These are phyloP conservation scores for Atta texana DNA, from an alignment of 1,140 invertebrate species.

Conservation along the genomic window DNA sequence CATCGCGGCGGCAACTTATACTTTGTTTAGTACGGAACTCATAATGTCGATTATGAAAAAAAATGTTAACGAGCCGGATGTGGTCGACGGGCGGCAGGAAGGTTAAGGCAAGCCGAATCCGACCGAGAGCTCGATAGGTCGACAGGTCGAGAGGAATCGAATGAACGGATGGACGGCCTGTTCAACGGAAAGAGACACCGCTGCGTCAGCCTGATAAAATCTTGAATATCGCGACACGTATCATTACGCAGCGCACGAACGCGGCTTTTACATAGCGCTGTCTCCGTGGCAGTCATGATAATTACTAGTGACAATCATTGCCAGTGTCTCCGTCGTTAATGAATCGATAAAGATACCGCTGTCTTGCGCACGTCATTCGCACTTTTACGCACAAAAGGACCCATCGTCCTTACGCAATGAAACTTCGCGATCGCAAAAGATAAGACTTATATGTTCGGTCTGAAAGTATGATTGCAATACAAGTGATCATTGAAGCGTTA, in stretches of 20 bases:
- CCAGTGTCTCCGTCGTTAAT: slow-evolving; percentile 62
- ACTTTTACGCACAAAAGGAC: slow-evolving; percentile 30
- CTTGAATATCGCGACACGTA: slow-evolving; percentile 59
- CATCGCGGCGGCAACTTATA: slow-evolving; percentile 43
- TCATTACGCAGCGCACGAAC: slow-evolving; percentile 58
- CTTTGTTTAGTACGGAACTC: slow-evolving; percentile 55
- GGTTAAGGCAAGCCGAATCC: slow-evolving; percentile 72
- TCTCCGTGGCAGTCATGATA: slow-evolving; percentile 66
- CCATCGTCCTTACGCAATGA: neutral
- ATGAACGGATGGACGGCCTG: slow-evolving; percentile 33
- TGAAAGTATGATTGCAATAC: neutral
- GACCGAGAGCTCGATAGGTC: slow-evolving; percentile 70
- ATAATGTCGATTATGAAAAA: slow-evolving; percentile 60
- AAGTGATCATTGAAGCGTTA: neutral
- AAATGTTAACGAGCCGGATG: slow-evolving; percentile 75
- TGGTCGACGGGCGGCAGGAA: slow-evolving; percentile 67
- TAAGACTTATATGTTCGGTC: neutral
- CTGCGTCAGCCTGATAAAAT: slow-evolving; percentile 69
- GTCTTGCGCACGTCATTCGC: slow-evolving; percentile 4
- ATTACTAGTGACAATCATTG: slow-evolving; percentile 67
- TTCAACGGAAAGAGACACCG: slow-evolving; percentile 72
- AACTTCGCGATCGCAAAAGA: neutral
- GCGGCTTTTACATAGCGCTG: slow-evolving; percentile 51
- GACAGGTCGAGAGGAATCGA: slow-evolving; percentile 60
- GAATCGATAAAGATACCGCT: slow-evolving; percentile 57